These are phyloP conservation scores for Seriola aureovittata DNA, from an alignment of 2,113 vertebrate genomes.

Conservation along the genomic window DNA sequence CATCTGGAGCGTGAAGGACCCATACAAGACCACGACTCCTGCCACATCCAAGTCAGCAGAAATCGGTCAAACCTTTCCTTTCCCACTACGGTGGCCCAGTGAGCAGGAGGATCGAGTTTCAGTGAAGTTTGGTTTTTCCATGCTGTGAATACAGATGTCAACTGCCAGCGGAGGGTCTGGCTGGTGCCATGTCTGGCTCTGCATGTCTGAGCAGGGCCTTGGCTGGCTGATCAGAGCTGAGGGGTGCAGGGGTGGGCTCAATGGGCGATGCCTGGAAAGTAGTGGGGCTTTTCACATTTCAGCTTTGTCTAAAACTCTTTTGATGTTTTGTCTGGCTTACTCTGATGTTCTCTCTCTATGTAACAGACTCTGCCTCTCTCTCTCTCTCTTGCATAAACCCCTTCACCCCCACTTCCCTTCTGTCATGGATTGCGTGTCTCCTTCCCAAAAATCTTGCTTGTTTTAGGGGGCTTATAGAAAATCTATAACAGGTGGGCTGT, in stretches of 20 bases:
- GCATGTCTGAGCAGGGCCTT: slow-evolving; percentile 71
- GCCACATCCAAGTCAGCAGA: slow-evolving; percentile 61
- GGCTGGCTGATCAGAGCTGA: slow-evolving; percentile 68
- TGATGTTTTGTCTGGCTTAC: slow-evolving; percentile 65
- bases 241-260: slow-evolving; percentile 40
- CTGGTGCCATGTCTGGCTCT: slow-evolving; percentile 69
- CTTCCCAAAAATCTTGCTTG: slow-evolving; percentile 50
- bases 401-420: slow-evolving; percentile 46
- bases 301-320: slow-evolving; percentile 58
- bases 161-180: slow-evolving; percentile 67
- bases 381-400: slow-evolving; percentile 26
- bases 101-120: slow-evolving; percentile 62
- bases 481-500: slow-evolving; percentile 79
- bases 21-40: slow-evolving; percentile 3
- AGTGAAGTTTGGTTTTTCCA: slow-evolving; percentile 59
- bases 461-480: slow-evolving; percentile 72
- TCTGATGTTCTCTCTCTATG: slow-evolving; percentile 44
- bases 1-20: slow-evolving; percentile 24
- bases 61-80: slow-evolving; percentile 58
- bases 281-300: slow-evolving; percentile 60
- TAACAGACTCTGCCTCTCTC: slow-evolving; percentile 19
- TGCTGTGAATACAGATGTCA: slow-evolving; percentile 75
- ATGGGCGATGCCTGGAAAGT: slow-evolving; percentile 60
- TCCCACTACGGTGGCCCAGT: slow-evolving; percentile 41
- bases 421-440: slow-evolving; percentile 60